Evolutionary conservation across 2,113 vertebrate genomes (phyloP), one percentile per base, ranked within the genome.

Genomic region (Festucalex cinctus): DNA sequence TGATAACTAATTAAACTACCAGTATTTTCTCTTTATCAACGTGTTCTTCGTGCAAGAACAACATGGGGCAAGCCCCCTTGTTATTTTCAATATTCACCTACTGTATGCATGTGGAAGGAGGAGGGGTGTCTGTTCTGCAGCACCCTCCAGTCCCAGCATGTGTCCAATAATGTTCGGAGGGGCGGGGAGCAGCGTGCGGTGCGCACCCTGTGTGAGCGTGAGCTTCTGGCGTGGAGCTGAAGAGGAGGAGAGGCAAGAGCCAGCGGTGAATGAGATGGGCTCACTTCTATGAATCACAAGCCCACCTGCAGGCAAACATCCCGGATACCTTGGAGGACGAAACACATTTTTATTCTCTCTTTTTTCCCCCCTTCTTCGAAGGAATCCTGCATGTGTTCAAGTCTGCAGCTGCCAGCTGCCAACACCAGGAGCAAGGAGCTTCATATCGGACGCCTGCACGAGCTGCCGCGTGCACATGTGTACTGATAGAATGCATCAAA

Each of bases 401-500:
- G 67, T 63, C 76, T 67, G 75, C 65, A 66, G 71, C 53, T 19
- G 53, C 16, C 65, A 66, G 71, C 53, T 19, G 53, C 16, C 26
- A 57, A 66, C 59, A 69, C 61, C 58, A 76, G 75, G 66, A 80
- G 66, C 74, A 28, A 28, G 63, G 51, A 68, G 70, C 74, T 66
- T 69, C 63, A 19, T 37, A 79, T 78, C 79, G 75, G 76, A 79
- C 78, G 83, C 88, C 85, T 90, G 86, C 87, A 73, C 81, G 63
- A 67, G 75, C 70, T 72, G 84, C 71, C 28, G 53, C 14, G 13
- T 56, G 54, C 84, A 88, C 81, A 73, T 66, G 79, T 71, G 57
- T 80, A 68, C 75, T 36, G 41, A 59, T 26, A 63, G 69, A 69
- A 98, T 98, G 96, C 94, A 95, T 90, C 92, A 95, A 86, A 94